Evolutionary conservation across 1,140 invertebrate species (phyloP).

Genomic region (Pachypeltis micranthus): DNA sequence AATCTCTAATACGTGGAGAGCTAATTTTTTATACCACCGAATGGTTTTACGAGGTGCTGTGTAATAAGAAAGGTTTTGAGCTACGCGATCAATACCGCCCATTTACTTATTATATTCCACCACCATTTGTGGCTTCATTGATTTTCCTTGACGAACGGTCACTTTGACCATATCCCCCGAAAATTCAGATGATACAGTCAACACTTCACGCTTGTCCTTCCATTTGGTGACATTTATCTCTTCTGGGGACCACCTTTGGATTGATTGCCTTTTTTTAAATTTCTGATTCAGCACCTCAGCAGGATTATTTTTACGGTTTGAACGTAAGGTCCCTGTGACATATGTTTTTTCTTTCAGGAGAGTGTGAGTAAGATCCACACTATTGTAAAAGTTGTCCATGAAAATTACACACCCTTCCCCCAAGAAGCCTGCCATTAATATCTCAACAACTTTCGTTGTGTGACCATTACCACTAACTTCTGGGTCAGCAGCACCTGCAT

Average conservation of each 20-base stretch:
- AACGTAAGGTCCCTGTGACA: constrained; percentile 20
- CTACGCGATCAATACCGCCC: neutral
- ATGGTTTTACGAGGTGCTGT: neutral
- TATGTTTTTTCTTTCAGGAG: constrained; percentile 19
- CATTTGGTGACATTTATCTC: neutral
- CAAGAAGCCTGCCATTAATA: neutral
- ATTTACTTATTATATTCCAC: neutral
- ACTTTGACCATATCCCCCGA: neutral
- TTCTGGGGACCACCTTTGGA: too few species aligned
- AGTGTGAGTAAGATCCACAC: neutral
- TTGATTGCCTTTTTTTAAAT: constrained; percentile 23
- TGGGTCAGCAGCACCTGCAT: neutral
- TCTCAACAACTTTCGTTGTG: neutral
- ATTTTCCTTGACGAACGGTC: neutral
- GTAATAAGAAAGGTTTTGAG: neutral
- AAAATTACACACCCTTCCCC: neutral
- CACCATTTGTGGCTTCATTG: neutral
- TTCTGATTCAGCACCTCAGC: constrained; percentile 21
- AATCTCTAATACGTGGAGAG: neutral
- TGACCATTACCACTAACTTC: neutral
- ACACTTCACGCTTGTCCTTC: neutral
- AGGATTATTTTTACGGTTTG: constrained; percentile 16
- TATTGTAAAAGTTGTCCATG: neutral
- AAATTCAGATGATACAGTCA: neutral
- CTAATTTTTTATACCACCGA: neutral